Conservation (phyloP, 2,888 invertebrate genomes). For the Lamproptera curius region DNA sequence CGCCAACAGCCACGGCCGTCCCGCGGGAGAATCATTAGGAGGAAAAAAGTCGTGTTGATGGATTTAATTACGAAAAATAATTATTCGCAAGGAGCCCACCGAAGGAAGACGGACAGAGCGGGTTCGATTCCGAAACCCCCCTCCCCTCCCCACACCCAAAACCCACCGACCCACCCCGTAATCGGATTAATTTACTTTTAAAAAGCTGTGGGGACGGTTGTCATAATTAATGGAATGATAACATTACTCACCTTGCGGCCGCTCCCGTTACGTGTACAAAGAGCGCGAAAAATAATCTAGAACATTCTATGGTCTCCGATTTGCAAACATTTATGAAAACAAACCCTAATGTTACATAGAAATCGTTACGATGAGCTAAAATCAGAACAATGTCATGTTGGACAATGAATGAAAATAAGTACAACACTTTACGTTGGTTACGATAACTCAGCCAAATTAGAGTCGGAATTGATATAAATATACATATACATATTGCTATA, state of each 20-base stretch:
- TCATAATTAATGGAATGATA: slow-evolving; percentile 78
- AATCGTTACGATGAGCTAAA: no score
- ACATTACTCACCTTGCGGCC: slow-evolving; percentile 72
- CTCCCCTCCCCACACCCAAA: not conserved
- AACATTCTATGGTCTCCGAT: no score
- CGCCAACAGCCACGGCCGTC: slow-evolving; percentile 40
- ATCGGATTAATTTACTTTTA: slow-evolving; percentile 78
- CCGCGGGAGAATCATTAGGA: slow-evolving; percentile 76
- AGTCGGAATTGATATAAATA: no score
- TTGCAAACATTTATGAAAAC: no score
- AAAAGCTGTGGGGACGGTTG: slow-evolving; percentile 69
- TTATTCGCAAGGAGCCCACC: slow-evolving; percentile 76
- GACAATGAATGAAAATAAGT: no score
- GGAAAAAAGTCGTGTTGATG: slow-evolving; percentile 79
- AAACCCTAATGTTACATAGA: no score
- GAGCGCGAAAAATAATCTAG: no score
- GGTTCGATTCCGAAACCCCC: slow-evolving; percentile 61
- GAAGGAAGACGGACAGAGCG: slow-evolving; percentile 75
- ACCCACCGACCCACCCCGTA: slow-evolving; percentile 65
- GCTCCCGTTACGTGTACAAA: slow-evolving; percentile 36
- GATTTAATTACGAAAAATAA: slow-evolving; percentile 79
- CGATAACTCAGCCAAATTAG: no score
- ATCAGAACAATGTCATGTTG: no score
- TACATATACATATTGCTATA: no score
- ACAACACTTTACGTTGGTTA: no score